Conservation (phyloP, 2,113 vertebrate genomes). For the Dipodomys stephensi region DNA sequence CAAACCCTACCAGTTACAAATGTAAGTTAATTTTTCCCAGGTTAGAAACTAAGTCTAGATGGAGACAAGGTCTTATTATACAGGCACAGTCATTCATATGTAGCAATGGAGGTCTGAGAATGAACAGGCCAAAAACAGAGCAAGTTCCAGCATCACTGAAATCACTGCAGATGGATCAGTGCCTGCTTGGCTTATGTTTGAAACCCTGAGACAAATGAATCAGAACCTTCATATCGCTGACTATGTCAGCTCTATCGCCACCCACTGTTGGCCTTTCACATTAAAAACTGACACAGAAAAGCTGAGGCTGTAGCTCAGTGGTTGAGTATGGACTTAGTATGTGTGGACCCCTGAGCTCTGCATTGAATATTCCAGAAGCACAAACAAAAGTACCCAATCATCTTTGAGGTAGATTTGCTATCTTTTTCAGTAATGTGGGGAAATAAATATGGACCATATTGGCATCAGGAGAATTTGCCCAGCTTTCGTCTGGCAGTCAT, state of each 20-base stretch:
- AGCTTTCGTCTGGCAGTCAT: background rate
- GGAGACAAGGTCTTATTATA: background rate
- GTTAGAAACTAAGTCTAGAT: background rate
- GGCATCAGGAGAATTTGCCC: background rate
- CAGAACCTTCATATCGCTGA: background rate
- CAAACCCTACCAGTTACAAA: background rate
- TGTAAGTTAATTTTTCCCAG: background rate
- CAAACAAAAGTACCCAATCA: background rate
- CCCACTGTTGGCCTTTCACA: background rate
- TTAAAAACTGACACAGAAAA: background rate
- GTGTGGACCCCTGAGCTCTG: background rate
- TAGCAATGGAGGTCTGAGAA: background rate
- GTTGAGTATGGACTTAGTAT: background rate
- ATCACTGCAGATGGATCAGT: background rate
- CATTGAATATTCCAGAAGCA: background rate
- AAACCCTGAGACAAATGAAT: background rate
- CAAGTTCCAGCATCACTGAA: background rate
- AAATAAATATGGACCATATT: background rate
- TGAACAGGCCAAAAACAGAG: background rate
- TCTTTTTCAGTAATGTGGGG: constrained; percentile 8
- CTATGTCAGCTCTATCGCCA: background rate
- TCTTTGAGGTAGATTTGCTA: background rate
- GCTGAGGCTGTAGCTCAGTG: background rate
- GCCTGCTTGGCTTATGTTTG: background rate
- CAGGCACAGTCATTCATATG: background rate